A percentile compares a stretch with the other conserved stretches of the same genome.
phyloP scores from a whole-genome alignment of 35 echinoderm and acorn worm species.

The Eucidaris tribuloides region DNA sequence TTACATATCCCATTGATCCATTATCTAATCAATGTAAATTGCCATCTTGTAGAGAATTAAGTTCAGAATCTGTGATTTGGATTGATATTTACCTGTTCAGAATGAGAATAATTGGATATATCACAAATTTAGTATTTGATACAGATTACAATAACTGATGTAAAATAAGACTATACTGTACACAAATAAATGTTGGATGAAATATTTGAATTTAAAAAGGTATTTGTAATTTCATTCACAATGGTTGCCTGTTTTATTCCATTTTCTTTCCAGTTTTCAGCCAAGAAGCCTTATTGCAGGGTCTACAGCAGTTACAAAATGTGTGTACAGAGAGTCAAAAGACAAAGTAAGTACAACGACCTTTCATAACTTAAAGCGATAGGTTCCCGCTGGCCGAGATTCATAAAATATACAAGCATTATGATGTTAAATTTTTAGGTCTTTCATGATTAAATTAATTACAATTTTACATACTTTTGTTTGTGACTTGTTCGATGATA shows the following conservation, averaged over 20 bases:
- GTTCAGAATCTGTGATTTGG: no score
- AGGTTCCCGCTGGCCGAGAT: not conserved
- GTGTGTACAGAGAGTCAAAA: slow-evolving; percentile 87
- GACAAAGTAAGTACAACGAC: slow-evolving; percentile 66
- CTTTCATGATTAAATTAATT: no score
- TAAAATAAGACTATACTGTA: not conserved
- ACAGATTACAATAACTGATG: no score
- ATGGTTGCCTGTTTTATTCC: not conserved
- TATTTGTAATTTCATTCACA: not conserved
- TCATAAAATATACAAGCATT: no score
- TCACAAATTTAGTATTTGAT: not conserved
- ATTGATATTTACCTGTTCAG: no score
- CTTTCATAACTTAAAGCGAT: not conserved
- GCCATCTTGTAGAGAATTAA: no score
- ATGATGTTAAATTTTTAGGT: no score
- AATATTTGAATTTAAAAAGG: not conserved
- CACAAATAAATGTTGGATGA: not conserved
- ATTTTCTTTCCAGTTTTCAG: slow-evolving; percentile 78
- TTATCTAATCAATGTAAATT: no score
- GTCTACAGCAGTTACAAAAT: slow-evolving; percentile 83
- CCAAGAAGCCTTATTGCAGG: slow-evolving; percentile 88
- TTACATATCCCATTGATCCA: no score
- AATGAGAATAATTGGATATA: not conserved
- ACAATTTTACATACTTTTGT: no score
- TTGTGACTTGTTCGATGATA: no score